Evolutionary conservation across 2,888 invertebrate species (phyloP).

Genomic region (Polydrusus tereticollis): DNA sequence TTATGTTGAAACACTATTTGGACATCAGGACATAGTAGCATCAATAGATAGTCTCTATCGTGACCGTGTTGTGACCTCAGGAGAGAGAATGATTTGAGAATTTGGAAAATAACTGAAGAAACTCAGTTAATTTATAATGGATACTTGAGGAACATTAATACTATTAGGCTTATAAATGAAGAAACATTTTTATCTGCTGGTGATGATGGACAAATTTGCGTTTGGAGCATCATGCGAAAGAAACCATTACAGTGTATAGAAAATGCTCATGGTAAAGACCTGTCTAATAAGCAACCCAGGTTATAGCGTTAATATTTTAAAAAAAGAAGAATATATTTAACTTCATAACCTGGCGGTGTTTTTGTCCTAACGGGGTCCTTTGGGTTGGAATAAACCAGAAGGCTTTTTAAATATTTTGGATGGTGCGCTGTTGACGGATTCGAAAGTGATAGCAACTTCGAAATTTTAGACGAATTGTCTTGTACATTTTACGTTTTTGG

Average conservation of each 20-base stretch:
- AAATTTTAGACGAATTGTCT: too few species aligned
- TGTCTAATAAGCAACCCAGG: slow-evolving; percentile 76
- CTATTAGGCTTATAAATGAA: slow-evolving; percentile 91
- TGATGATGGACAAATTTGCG: slow-evolving; percentile 87
- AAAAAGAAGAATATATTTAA: too few species aligned
- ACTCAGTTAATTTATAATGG: slow-evolving; percentile 96
- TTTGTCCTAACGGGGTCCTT: too few species aligned
- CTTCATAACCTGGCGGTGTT: too few species aligned
- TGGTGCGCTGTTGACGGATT: too few species aligned
- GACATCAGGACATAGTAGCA: slow-evolving; percentile 90
- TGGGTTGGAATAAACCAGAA: too few species aligned
- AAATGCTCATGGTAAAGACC: slow-evolving; percentile 80
- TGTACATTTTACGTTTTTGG: too few species aligned
- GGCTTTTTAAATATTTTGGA: too few species aligned
- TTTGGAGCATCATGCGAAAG: slow-evolving; percentile 90
- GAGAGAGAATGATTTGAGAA: slow-evolving; percentile 90
- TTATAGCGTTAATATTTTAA: too few species aligned
- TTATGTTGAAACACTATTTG: slow-evolving; percentile 94
- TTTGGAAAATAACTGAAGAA: slow-evolving; percentile 98
- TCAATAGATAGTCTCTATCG: slow-evolving; percentile 88
- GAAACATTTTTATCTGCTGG: slow-evolving; percentile 93
- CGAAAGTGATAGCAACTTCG: too few species aligned
- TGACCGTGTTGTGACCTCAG: slow-evolving; percentile 90
- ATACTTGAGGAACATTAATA: slow-evolving; percentile 86
- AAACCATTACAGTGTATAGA: slow-evolving; percentile 81